Percentiles rank a stretch among this genome's conserved stretches.
Conservation (phyloP, 1,140 invertebrate species). For the Microplitis mediator region DNA sequence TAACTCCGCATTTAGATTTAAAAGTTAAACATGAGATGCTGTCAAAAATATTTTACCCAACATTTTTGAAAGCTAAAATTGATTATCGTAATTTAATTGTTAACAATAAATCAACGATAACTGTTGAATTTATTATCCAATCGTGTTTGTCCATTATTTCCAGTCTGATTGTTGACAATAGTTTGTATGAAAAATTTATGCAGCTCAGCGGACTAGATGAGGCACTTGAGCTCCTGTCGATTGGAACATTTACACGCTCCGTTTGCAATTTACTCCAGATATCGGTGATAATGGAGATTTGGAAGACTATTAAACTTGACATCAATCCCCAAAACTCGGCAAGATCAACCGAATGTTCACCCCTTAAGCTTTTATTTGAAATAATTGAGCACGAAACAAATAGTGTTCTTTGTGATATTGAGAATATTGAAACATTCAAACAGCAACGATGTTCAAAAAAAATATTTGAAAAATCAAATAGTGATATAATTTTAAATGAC, state of each 20-base stretch:
- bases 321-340: slow-evolving; percentile 44
- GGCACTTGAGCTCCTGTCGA: slow-evolving; percentile 62
- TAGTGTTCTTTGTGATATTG: slow-evolving; percentile 41
- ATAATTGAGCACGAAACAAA: slow-evolving; percentile 61
- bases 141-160: slow-evolving; percentile 69
- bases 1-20: slow-evolving; percentile 63
- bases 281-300: slow-evolving; percentile 67
- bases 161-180: slow-evolving; percentile 62
- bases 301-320: slow-evolving; percentile 45
- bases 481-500: background rate
- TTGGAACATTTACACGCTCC: slow-evolving; percentile 64
- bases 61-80: slow-evolving; percentile 65
- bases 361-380: slow-evolving; percentile 63
- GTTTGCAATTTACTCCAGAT: slow-evolving; percentile 70
- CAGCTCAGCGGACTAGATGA: slow-evolving; percentile 65
- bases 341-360: slow-evolving; percentile 47
- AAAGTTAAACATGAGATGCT: slow-evolving; percentile 66
- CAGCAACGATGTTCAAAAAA: background rate
- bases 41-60: slow-evolving; percentile 68
- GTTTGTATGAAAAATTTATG: slow-evolving; percentile 67
- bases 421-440: slow-evolving; percentile 18
- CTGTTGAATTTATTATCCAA: slow-evolving; percentile 65
- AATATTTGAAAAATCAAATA: background rate
- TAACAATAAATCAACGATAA: slow-evolving; percentile 52
- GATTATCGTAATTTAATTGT: slow-evolving; percentile 42